A percentile compares a stretch with the other conserved stretches of the same genome.
These are phyloP conservation scores for Anguilla japonica DNA, from an alignment of 2,113 vertebrate genomes.

Conservation along the genomic window DNA sequence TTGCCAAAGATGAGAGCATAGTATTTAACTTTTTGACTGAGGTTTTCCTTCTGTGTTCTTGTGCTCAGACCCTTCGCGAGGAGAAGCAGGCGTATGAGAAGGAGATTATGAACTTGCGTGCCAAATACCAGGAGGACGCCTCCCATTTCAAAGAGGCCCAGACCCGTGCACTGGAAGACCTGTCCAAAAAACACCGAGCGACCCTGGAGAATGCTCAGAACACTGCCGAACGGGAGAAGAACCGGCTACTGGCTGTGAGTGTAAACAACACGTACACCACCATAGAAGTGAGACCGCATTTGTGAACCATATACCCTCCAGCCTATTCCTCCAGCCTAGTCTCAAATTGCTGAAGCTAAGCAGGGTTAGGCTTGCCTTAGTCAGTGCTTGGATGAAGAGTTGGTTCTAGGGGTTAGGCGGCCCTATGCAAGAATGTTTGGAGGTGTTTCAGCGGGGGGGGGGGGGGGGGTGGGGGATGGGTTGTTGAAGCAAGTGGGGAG, in stretches of 20 bases:
- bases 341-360: not conserved
- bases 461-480: too few relatives aligned
- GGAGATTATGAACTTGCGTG: constrained; percentile 79
- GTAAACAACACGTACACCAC: not conserved
- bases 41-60: not conserved
- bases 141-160: constrained; percentile 85
- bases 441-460: too few relatives aligned
- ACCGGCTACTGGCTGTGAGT: constrained; percentile 84
- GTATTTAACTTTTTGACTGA: not conserved
- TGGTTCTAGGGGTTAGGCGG: too few relatives aligned
- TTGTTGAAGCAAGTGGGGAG: too few relatives aligned
- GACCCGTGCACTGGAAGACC: constrained; percentile 86
- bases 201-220: constrained; percentile 81
- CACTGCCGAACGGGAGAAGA: constrained; percentile 83
- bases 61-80: constrained; percentile 82
- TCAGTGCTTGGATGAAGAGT: not conserved
- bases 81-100: constrained; percentile 87
- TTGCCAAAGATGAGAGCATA: not conserved
- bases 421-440: too few relatives aligned
- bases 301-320: not conserved
- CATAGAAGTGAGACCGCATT: not conserved
- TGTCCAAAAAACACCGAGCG: constrained; percentile 85
- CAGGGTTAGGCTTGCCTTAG: not conserved
- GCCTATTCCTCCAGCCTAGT: not conserved
- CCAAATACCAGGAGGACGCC: constrained; percentile 83